A percentile compares a stretch with the other conserved stretches of the same genome.
These are phyloP conservation scores for Mimachlamys varia DNA, from an alignment of 2,888 invertebrate genomes.

Conservation along the genomic window DNA sequence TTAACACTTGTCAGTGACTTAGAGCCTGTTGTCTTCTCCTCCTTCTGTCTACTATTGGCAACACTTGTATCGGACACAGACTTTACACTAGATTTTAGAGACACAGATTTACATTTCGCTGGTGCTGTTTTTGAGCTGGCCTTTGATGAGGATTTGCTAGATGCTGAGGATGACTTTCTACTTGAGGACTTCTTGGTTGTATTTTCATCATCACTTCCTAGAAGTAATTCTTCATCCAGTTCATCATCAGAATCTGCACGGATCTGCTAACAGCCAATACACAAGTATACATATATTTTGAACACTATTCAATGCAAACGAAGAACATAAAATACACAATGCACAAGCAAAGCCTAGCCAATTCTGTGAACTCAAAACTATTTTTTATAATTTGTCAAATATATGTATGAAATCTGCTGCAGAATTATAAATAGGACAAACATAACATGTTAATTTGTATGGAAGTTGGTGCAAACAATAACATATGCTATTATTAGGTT, in stretches of 20 bases:
- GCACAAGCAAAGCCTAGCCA: too few relatives aligned
- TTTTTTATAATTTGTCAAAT: too few relatives aligned
- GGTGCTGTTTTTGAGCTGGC: not conserved
- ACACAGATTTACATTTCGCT: not conserved
- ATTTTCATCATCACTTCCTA: not conserved
- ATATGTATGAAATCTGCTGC: too few relatives aligned
- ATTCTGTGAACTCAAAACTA: too few relatives aligned
- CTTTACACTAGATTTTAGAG: not conserved
- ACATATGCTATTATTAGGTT: too few relatives aligned
- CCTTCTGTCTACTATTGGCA: not conserved
- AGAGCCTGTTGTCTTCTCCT: not conserved
- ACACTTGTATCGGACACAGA: constrained; percentile 1
- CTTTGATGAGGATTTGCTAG: not conserved
- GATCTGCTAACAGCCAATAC: not conserved
- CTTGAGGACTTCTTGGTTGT: not conserved
- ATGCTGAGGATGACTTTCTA: not conserved
- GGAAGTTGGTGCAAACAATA: too few relatives aligned
- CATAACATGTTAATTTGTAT: too few relatives aligned
- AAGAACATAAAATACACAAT: too few relatives aligned
- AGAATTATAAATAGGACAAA: too few relatives aligned
- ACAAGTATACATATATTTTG: not conserved
- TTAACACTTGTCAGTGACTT: not conserved
- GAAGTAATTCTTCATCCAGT: constrained; percentile 5
- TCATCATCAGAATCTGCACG: not conserved
- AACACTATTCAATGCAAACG: too few relatives aligned